These are phyloP conservation scores for Candidula unifasciata DNA, from an alignment of 2,888 invertebrate genomes.

Conservation along the genomic window DNA sequence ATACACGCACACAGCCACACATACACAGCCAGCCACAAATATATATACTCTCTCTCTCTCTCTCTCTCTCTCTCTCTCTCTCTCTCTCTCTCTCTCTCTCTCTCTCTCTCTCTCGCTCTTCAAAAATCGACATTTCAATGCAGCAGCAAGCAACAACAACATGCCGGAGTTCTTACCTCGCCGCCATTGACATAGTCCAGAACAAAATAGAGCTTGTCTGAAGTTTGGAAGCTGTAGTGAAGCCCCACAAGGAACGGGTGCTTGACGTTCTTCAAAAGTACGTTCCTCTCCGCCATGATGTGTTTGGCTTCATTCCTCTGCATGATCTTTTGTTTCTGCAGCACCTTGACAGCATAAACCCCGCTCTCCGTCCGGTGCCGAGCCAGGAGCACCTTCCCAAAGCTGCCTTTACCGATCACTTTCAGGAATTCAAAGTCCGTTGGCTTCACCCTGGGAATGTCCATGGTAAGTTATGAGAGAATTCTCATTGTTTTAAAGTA, in stretches of 20 bases:
- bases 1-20: too few relatives aligned
- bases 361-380: slow-evolving; percentile 80
- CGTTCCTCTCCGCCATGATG: slow-evolving; percentile 83
- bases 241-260: slow-evolving; percentile 83
- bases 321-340: slow-evolving; percentile 81
- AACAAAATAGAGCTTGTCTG: slow-evolving; percentile 83
- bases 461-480: too few relatives aligned
- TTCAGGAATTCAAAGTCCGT: slow-evolving; percentile 82
- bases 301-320: slow-evolving; percentile 82
- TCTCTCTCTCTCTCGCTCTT: too few relatives aligned
- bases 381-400: slow-evolving; percentile 82
- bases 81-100: too few relatives aligned
- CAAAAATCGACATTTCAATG: too few relatives aligned
- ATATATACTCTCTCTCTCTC: too few relatives aligned
- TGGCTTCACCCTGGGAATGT: slow-evolving; percentile 79
- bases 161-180: slow-evolving; percentile 78
- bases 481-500: too few relatives aligned
- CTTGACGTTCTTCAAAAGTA: slow-evolving; percentile 81
- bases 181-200: slow-evolving; percentile 83
- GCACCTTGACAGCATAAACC: slow-evolving; percentile 82
- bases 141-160: too few relatives aligned
- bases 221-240: slow-evolving; percentile 83
- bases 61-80: too few relatives aligned
- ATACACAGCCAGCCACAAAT: too few relatives aligned
- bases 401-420: slow-evolving; percentile 83